Conservation (phyloP, 2,113 vertebrate genomes). For the Tragelaphus scriptus region DNA sequence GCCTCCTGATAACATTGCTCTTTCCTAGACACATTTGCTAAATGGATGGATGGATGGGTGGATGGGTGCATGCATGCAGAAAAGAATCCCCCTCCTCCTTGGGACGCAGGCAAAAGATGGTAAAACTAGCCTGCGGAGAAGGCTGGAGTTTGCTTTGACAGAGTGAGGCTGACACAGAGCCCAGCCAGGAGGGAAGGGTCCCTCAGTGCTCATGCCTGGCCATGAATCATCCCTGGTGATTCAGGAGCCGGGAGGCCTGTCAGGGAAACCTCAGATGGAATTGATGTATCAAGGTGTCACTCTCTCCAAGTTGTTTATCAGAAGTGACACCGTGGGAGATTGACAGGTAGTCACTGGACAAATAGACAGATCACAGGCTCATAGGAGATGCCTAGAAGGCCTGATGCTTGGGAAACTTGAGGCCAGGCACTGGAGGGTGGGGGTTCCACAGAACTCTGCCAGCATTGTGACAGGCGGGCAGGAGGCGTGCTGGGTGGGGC, state of each 20-base stretch:
- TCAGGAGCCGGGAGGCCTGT: conserved; percentile 1
- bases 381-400: neutral
- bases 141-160: neutral
- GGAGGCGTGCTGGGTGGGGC: rapidly evolving
- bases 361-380: conserved; percentile 32
- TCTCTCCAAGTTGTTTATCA: conserved; percentile 26
- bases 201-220: neutral
- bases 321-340: conserved; percentile 45
- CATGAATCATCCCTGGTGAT: conserved; percentile 1
- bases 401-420: neutral
- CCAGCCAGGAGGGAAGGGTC: neutral
- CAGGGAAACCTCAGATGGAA: conserved; percentile 44
- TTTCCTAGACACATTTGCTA: neutral
- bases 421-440: neutral
- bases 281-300: conserved; percentile 45
- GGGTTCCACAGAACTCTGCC: neutral
- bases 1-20: neutral
- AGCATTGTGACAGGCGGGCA: too few relatives aligned
- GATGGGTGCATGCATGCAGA: neutral
- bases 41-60: neutral
- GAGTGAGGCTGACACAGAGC: neutral
- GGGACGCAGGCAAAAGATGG: neutral
- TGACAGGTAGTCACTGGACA: conserved; percentile 49
- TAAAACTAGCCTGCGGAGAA: neutral
- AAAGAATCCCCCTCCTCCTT: neutral